Percentiles rank a stretch among this genome's conserved stretches.
phyloP scores from a whole-genome alignment of 2,797 vertebrate species.

The Pristis pectinata region DNA sequence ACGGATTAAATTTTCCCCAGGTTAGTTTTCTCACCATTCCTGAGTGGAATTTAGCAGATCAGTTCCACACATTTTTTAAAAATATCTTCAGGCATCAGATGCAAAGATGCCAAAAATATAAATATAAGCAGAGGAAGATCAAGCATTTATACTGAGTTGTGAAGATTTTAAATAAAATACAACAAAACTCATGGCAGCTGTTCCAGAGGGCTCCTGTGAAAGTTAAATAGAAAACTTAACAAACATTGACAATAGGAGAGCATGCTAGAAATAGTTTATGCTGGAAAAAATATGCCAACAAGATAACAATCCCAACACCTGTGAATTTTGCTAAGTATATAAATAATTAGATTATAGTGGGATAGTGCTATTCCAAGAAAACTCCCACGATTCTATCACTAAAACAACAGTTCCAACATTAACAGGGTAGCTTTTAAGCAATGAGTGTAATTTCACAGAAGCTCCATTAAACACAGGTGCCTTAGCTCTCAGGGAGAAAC shows the following conservation, averaged over 20 bases:
- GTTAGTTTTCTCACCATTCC: not conserved
- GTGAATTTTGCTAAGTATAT: not conserved
- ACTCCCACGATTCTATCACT: too few species aligned
- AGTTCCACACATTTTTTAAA: not conserved
- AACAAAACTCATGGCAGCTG: constrained; percentile 1
- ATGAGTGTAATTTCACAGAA: not conserved
- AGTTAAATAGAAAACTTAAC: not conserved
- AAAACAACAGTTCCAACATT: not conserved
- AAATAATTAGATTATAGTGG: not conserved
- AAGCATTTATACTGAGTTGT: not conserved
- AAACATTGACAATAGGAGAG: not conserved
- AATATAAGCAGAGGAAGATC: not conserved
- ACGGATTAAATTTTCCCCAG: not conserved
- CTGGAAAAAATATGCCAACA: not conserved
- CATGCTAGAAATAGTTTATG: too few species aligned
- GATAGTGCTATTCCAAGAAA: not conserved
- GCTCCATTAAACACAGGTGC: not conserved
- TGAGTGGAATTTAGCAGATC: not conserved
- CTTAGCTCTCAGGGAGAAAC: not conserved
- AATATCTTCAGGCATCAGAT: not conserved
- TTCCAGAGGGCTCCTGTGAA: constrained; percentile 1
- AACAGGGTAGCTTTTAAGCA: not conserved
- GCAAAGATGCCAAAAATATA: not conserved
- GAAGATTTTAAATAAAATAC: constrained; percentile 13
- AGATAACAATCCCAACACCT: not conserved